Evolutionary conservation across 2,113 vertebrate species (phyloP).

Genomic region (Noturus placidus): DNA sequence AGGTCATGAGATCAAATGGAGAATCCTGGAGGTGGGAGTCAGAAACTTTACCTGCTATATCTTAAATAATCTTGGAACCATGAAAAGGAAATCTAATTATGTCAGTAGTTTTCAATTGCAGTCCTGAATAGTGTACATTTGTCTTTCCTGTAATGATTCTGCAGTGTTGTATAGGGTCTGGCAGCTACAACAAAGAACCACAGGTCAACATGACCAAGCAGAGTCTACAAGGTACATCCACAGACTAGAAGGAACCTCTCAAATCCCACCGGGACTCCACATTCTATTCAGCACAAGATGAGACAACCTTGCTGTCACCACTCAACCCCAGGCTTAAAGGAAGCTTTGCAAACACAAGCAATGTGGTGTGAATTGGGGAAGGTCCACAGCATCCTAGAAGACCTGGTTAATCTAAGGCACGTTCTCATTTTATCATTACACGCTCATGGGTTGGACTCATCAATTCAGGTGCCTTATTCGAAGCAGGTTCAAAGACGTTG

Average conservation of each 20-base stretch:
- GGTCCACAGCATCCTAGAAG: constrained; percentile 54
- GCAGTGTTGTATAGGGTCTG: not conserved
- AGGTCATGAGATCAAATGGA: not conserved
- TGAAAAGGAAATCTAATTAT: not conserved
- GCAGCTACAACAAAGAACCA: not conserved
- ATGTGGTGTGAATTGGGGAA: constrained; percentile 50
- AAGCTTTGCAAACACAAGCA: constrained; percentile 61
- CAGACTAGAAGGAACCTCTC: constrained; percentile 1
- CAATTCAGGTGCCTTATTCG: constrained; percentile 70
- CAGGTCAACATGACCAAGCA: not conserved
- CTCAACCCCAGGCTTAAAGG: constrained; percentile 55
- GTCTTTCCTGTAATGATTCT: not conserved
- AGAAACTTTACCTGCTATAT: not conserved
- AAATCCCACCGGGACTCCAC: not conserved
- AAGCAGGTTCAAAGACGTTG: constrained; percentile 61
- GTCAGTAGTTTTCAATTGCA: not conserved
- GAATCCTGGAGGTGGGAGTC: not conserved
- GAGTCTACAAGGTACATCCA: not conserved
- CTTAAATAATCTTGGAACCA: not conserved
- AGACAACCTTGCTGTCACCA: constrained; percentile 15
- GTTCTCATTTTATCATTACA: constrained; percentile 62
- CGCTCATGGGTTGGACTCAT: constrained; percentile 63
- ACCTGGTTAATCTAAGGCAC: constrained; percentile 59
- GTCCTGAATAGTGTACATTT: not conserved
- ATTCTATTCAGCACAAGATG: constrained; percentile 1